Evolutionary conservation across 2,113 vertebrate genomes (phyloP), one percentile per base, ranked within the genome.

Genomic region (Burhinus bistriatus): DNA sequence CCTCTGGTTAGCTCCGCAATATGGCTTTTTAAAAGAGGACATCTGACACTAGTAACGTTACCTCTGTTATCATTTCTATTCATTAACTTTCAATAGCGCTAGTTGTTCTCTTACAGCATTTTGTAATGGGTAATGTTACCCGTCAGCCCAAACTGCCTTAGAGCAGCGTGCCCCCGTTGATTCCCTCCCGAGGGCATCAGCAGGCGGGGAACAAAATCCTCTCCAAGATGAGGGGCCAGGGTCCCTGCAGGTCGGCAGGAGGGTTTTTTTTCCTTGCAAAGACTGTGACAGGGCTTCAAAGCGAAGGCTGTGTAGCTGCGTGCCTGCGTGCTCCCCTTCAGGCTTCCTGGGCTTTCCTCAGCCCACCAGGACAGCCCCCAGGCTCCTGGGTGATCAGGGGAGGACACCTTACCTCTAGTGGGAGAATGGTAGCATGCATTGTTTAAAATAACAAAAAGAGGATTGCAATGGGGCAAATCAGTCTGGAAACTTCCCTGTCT

Each of bases 171-270:
- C 13, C 6, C 42, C 30, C n/a, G 15, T 40, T 76, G 36, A 45
- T 89, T 87, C 45, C 21, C 18, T 65, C 10, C 30, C 0, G 4
- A 44, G 18, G 12, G 34, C 18, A 57, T 58, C 8, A 1, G 12
- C 3, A 2, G 40, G 34, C 76, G 30, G 20, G 65, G 71, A 92
- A 36, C 12, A 12, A 78, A 42, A 1, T 4, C 17, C 5, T 29
- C 15, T 38, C 5, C 1, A 4, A 18, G 11, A 25, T 7, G 4
- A 10, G 44, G 19, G 58, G 18, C 26, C 19, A 6, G 9, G 6
- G 11, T 93, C n/a, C 22, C 44, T 72, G 22, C 17, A n/a, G 57
- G 15, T 40, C 22, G 34, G 19, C 17, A 9, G n/a, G 55, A 73
- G n/a, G 10, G 2, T 2, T 4, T 71, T 85, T 76, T 90, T 23